Evolutionary conservation across 2,113 vertebrate species (phyloP).

Genomic region (Callospermophilus lateralis): DNA sequence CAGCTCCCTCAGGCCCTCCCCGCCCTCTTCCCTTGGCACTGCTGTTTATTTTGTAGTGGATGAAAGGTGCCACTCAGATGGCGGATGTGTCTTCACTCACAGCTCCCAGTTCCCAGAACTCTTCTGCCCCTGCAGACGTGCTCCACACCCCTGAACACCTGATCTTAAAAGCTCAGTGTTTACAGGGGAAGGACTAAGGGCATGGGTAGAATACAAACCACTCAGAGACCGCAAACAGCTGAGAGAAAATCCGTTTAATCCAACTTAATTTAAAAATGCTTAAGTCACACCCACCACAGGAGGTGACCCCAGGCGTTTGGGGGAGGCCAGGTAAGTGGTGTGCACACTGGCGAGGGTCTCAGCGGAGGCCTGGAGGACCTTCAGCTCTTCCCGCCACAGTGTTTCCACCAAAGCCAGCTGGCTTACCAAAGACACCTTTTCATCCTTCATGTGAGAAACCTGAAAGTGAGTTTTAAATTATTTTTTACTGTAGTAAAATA

Average conservation of each 20-base stretch:
- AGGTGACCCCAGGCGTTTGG: fast-evolving
- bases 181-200: not conserved
- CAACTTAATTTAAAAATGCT: not conserved
- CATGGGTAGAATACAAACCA: not conserved
- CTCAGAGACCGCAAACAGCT: not conserved
- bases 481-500: not conserved
- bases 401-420: constrained; percentile 86
- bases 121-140: not conserved
- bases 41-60: fast-evolving
- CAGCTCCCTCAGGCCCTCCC: not conserved
- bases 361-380: constrained; percentile 85
- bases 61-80: fast-evolving
- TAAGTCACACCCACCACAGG: not conserved
- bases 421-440: not conserved
- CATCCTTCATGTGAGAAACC: constrained; percentile 85
- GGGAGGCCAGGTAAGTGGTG: not conserved
- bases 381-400: constrained; percentile 84
- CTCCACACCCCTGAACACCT: not conserved
- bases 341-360: constrained; percentile 69
- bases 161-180: not conserved
- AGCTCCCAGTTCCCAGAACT: too few relatives aligned
- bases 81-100: fast-evolving
- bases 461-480: constrained; percentile 64
- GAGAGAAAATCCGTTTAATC: not conserved
- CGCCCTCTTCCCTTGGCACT: not conserved